Conservation (phyloP, 2,888 invertebrate genomes). For the Oscheius myriophilus region DNA sequence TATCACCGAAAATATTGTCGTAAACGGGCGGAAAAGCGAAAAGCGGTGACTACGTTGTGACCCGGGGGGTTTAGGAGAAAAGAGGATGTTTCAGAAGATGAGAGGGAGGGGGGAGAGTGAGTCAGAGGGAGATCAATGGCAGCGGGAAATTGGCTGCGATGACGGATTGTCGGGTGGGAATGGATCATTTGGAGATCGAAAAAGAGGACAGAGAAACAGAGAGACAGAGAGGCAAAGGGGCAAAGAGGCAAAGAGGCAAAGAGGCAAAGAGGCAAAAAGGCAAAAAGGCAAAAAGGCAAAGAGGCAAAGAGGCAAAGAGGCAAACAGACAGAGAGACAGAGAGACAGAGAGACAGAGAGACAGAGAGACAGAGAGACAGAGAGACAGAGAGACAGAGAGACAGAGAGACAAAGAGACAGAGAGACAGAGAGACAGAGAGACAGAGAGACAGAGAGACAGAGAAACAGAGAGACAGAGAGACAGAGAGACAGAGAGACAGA, state of each 20-base stretch:
- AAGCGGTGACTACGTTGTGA: not conserved
- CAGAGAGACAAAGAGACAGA: not conserved
- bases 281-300: not conserved
- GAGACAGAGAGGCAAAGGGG: not conserved
- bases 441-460: too few relatives aligned
- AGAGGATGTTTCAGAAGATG: not conserved
- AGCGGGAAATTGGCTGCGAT: conserved; percentile 1
- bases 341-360: not conserved
- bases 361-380: not conserved
- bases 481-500: too few relatives aligned
- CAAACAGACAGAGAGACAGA: not conserved
- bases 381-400: not conserved
- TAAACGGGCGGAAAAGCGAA: too few relatives aligned
- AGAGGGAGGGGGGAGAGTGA: too few relatives aligned
- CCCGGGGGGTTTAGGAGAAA: not conserved
- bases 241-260: not conserved
- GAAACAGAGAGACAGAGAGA: too few relatives aligned
- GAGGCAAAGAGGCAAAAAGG: not conserved
- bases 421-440: too few relatives aligned
- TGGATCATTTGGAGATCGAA: not conserved
- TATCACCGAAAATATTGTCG: too few relatives aligned
- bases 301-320: not conserved
- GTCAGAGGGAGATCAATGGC: not conserved
- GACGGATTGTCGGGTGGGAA: not conserved
- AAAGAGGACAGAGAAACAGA: conserved; percentile 4